Percentiles rank a stretch among this genome's conserved stretches.
Conservation (phyloP, 2,888 invertebrate genomes). For the Seira ritae region DNA sequence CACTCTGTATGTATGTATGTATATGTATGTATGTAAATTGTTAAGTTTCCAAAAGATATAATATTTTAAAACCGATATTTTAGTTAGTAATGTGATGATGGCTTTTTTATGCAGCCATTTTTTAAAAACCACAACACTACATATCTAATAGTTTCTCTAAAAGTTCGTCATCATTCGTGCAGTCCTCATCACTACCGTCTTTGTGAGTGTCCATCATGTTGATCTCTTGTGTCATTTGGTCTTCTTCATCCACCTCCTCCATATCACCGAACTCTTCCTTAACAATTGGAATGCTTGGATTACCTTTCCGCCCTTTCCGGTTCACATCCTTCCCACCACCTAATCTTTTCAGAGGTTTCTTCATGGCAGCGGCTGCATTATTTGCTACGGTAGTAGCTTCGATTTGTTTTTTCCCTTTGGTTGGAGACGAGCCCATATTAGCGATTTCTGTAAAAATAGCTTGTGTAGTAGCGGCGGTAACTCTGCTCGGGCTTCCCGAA, state of each 20-base stretch:
- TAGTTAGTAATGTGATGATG: too few relatives aligned
- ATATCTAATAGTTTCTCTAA: conserved; percentile 53
- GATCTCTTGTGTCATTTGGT: too few relatives aligned
- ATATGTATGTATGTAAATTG: conserved; percentile 4
- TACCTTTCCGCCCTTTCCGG: neutral
- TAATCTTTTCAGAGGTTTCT: conserved; percentile 42
- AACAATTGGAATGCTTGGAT: too few relatives aligned
- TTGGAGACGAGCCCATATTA: neutral
- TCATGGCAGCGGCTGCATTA: conserved; percentile 2
- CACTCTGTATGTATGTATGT: conserved; percentile 18
- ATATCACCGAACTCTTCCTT: too few relatives aligned
- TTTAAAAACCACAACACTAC: too few relatives aligned
- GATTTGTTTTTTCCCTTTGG: conserved; percentile 25
- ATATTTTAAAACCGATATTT: too few relatives aligned
- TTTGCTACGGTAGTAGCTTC: neutral
- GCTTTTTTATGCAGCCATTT: too few relatives aligned
- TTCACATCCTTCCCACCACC: neutral
- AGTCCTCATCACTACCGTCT: conserved; percentile 49
- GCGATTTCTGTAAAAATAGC: conserved; percentile 17
- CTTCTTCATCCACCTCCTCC: too few relatives aligned
- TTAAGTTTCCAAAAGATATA: too few relatives aligned
- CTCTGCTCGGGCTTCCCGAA: conserved; percentile 29
- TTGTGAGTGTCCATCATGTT: too few relatives aligned
- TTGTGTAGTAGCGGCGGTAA: conserved; percentile 31
- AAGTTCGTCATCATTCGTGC: conserved; percentile 46